Conservation (phyloP, 2,113 vertebrate genomes). For the Tragelaphus scriptus region DNA sequence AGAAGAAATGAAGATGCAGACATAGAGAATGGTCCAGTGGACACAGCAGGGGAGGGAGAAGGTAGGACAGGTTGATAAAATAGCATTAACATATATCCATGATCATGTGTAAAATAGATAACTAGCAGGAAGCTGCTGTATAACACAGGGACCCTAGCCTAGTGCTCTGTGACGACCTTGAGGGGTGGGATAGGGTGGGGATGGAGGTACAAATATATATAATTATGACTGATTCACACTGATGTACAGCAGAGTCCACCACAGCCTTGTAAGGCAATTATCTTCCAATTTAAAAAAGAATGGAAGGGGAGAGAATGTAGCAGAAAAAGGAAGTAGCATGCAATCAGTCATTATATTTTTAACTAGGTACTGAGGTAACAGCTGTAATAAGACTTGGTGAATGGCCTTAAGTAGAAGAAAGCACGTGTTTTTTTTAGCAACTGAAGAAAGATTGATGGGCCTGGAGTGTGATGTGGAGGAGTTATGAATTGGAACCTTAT, state of each 20-base stretch:
- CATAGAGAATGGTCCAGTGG: not conserved
- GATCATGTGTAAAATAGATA: not conserved
- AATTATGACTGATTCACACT: not conserved
- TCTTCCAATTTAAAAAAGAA: not conserved
- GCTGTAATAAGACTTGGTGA: not conserved
- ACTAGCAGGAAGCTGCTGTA: not conserved
- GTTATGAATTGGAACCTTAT: not conserved
- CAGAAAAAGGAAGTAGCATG: fast-evolving
- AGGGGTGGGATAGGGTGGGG: not conserved
- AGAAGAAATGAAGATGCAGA: not conserved
- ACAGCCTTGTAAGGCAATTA: not conserved
- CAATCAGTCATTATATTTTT: not conserved
- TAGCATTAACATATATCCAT: not conserved
- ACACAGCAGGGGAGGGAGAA: not conserved
- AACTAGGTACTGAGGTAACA: not conserved
- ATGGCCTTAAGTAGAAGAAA: not conserved
- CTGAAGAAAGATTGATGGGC: not conserved
- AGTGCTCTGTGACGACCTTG: not conserved
- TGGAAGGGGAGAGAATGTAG: too few species aligned
- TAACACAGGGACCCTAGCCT: not conserved
- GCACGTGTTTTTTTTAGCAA: not conserved
- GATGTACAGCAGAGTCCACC: not conserved
- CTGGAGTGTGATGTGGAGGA: not conserved
- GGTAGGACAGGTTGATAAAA: not conserved
- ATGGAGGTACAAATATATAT: not conserved